Evolutionary conservation across 2,797 vertebrate species (phyloP), one percentile per base, ranked within the genome.

Genomic region (Taenioides sp.): DNA sequence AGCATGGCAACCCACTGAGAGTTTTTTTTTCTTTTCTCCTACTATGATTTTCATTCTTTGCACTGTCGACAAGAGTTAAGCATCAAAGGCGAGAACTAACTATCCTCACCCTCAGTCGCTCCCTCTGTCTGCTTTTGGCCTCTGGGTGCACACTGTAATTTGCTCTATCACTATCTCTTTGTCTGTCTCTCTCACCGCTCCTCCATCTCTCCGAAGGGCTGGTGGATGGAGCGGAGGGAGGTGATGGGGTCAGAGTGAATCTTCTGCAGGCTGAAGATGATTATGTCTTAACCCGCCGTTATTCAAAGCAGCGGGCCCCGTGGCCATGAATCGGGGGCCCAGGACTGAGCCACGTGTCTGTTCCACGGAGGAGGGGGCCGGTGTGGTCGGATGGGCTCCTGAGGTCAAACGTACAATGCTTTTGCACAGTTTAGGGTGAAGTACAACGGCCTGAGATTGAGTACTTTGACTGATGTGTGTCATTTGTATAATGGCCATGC

Each of bases 191-290:
- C 67, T 68, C 31, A 7, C 60, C 31, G 60, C 31, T 62, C 74
- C 20, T 73, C 82, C 86, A 77, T 90, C 89, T 89, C 89, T 89
- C 88, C 64, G 59, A 76, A 74, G 87, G 81, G 83, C 84, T 83
- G 69, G 78, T 83, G 89, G 91, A 89, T 80, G 87, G 86, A 92
- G 82, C 74, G 80, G 84, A 82, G 70, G 72, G 82, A 88, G 92
- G 92, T 91, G 90, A 92, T 74, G 82, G 81, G 92, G 93, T 94
- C 92, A 92, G 85, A 92, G 91, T 84, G 91, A 94, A 93, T 93
- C 89, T 92, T 93, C 89, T 89, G 79, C 82, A 84, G 69, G 74
- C 80, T 61, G 83, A 86, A 90, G 91, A 93, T 92, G 90, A 94
- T 94, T 93, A 93, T 91, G 91, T 93, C 88, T 91, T 92, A 93